These are phyloP conservation scores for Pseudocheirus occidentalis DNA, from an alignment of 2,797 vertebrate genomes.

Conservation along the genomic window DNA sequence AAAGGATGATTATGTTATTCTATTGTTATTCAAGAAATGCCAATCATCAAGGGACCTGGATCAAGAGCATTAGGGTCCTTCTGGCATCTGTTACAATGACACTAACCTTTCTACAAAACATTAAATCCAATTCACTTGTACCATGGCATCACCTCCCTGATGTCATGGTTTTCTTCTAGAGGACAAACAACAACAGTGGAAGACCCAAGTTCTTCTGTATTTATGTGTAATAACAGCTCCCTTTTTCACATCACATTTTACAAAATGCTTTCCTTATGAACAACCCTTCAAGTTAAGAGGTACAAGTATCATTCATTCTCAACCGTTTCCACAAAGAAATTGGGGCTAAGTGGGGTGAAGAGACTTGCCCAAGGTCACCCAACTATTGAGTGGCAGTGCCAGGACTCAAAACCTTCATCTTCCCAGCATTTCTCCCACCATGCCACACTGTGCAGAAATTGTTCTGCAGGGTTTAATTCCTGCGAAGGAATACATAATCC, in stretches of 20 bases:
- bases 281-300: not conserved
- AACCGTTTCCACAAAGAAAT: not conserved
- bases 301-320: not conserved
- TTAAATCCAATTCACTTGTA: no score
- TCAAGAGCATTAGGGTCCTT: not conserved
- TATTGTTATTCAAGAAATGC: not conserved
- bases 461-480: conserved; percentile 71
- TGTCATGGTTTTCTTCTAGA: no score
- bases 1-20: not conserved
- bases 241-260: not conserved
- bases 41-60: not conserved
- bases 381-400: not conserved
- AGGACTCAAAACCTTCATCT: not conserved
- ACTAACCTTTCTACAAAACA: not conserved
- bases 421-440: not conserved
- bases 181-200: not conserved
- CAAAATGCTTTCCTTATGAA: not conserved
- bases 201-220: not conserved
- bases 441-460: conserved; percentile 56
- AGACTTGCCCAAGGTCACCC: not conserved
- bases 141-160: no score
- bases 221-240: not conserved
- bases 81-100: not conserved
- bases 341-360: not conserved
- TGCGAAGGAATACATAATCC: conserved; percentile 75